phyloP scores from a whole-genome alignment of 2,888 invertebrate species.

The Malachius bipustulatus region DNA sequence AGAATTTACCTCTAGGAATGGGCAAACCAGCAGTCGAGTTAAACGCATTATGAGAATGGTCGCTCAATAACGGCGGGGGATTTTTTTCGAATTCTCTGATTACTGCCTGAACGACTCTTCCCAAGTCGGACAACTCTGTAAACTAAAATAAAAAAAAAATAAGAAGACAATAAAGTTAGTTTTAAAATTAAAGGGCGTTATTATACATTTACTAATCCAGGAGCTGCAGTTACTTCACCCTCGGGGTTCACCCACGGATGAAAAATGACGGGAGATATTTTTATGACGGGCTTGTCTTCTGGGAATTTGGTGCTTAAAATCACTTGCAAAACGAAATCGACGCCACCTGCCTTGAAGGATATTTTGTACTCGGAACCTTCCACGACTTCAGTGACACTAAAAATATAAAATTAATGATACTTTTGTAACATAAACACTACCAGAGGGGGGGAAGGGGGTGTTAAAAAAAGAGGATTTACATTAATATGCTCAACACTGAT shows the following conservation, averaged over 20 bases:
- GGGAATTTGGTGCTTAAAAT: slow-evolving; percentile 60
- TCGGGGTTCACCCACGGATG: slow-evolving; percentile 63
- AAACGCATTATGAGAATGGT: slow-evolving; percentile 16
- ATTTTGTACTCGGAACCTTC: slow-evolving; percentile 63
- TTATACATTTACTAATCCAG: slow-evolving; percentile 59
- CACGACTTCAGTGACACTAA: slow-evolving; percentile 56
- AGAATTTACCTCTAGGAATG: neutral
- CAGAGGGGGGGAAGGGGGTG: slow-evolving; percentile 10
- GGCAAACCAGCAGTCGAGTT: neutral
- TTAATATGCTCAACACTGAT: too few relatives aligned
- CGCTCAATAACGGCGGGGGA: slow-evolving; percentile 41
- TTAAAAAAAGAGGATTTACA: slow-evolving; percentile 8
- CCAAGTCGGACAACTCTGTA: slow-evolving; percentile 66
- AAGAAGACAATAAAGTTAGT: too few relatives aligned
- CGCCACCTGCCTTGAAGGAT: slow-evolving; percentile 52
- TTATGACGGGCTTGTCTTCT: slow-evolving; percentile 58
- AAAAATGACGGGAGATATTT: slow-evolving; percentile 50
- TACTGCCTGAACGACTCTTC: slow-evolving; percentile 68
- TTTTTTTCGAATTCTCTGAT: slow-evolving; percentile 64
- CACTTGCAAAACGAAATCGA: slow-evolving; percentile 54
- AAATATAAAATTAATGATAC: slow-evolving; percentile 19
- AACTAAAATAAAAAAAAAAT: slow-evolving; percentile 38
- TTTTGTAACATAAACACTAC: slow-evolving; percentile 9
- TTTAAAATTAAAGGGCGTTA: neutral
- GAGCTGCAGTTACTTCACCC: slow-evolving; percentile 60